phyloP scores from a whole-genome alignment of 2,888 invertebrate species.

The Carcina quercana region DNA sequence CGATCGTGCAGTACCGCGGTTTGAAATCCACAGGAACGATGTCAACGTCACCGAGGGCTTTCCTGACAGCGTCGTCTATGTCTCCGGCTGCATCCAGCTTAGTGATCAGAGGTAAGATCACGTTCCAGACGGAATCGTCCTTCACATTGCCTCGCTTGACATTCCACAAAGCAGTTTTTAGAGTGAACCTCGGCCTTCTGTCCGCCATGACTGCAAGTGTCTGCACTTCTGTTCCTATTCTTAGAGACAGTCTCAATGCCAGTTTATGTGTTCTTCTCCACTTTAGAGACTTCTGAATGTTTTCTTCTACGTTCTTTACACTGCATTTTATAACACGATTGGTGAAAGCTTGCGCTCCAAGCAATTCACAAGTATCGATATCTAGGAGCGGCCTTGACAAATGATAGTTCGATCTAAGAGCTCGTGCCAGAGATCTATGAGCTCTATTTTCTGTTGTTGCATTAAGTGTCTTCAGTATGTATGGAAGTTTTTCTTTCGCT shows the following conservation, averaged over 20 bases:
- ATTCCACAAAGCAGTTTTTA: slow-evolving; percentile 29
- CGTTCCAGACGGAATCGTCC: slow-evolving; percentile 33
- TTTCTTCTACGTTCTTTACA: slow-evolving; percentile 18
- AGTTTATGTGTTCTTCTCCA: slow-evolving; percentile 30
- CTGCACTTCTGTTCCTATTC: slow-evolving; percentile 20
- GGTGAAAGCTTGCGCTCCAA: slow-evolving; percentile 39
- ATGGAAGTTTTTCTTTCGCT: neutral
- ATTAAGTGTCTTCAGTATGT: slow-evolving; percentile 11
- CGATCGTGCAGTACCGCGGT: slow-evolving; percentile 30
- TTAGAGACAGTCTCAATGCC: slow-evolving; percentile 29
- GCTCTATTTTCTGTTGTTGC: slow-evolving; percentile 13
- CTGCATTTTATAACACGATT: slow-evolving; percentile 31
- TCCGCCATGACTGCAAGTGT: slow-evolving; percentile 22
- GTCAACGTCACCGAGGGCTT: slow-evolving; percentile 14
- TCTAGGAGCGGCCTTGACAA: slow-evolving; percentile 29
- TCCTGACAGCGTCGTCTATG: slow-evolving; percentile 6
- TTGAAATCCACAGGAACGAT: slow-evolving; percentile 26
- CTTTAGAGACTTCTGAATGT: slow-evolving; percentile 24
- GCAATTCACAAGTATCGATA: slow-evolving; percentile 30
- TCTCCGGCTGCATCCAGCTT: slow-evolving; percentile 20
- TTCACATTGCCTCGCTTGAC: slow-evolving; percentile 18
- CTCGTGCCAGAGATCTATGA: slow-evolving; percentile 21
- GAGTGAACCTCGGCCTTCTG: slow-evolving; percentile 26
- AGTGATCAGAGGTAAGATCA: slow-evolving; percentile 27
- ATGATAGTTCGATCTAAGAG: slow-evolving; percentile 34